Evolutionary conservation across 2,888 invertebrate species (phyloP), one percentile per base, ranked within the genome.

Genomic region (Hymenopus coronatus): DNA sequence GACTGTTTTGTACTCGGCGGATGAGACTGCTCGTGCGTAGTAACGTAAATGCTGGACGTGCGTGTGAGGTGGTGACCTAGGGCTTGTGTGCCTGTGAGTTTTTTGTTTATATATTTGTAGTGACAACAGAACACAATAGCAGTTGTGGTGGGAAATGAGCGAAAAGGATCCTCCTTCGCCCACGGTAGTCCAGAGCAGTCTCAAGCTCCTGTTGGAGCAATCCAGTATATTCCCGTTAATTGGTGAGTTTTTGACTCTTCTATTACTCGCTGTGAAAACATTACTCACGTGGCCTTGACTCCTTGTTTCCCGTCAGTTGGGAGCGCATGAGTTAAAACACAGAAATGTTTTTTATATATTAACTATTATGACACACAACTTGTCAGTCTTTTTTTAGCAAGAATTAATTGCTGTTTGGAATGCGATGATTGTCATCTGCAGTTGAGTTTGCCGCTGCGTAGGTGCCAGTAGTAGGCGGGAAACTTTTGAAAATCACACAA

Each of bases 201-300:
- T 90, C 54, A 90, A 90, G 82, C 87, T 90, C 30, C 90, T 90
- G 83, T 88, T 90, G 54, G 90, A 90, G 85, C 89, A 90, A 46
- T 87, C 90, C 25, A 89, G 85, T 85, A 83, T 90, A 81, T 90
- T 90, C 87, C 90, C 90, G 84, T 88, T 88, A 89, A 89, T 90
- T 89, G 90, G 90, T 90, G 84, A 90, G 90, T 90, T 83, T 82
- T 46, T 83, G 85, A 40, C 88, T 33, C n/a, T 40, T 27, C 85
- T 89, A 89, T 84, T 83, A 88, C 27, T 84, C 88, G 27, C 27
- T 25, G 46, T 70, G 27, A 89, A 87, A 88, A 88, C 88, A 89
- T 89, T 82, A 84, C 82, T 27, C 86, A 54, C 70, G 70, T 88
- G 89, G 83, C 89, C 89, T 88, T 89, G 87, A 82, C 30, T 82